phyloP scores from a whole-genome alignment of 2,113 vertebrate genomes.

The Petroica traversi region DNA sequence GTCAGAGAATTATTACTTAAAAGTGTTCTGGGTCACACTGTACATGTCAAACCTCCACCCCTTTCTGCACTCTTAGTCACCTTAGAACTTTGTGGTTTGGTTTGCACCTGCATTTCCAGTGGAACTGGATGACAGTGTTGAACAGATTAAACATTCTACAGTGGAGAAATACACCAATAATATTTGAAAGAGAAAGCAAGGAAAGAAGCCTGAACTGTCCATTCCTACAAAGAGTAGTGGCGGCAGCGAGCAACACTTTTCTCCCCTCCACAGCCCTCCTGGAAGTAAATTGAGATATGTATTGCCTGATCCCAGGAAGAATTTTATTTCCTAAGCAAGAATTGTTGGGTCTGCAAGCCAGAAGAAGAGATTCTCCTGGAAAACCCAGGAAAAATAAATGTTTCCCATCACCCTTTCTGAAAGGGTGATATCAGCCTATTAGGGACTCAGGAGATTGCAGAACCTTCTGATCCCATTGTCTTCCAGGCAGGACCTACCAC shows the following conservation, averaged over 20 bases:
- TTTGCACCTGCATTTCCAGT: background rate
- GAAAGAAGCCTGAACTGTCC: background rate
- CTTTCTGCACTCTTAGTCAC: background rate
- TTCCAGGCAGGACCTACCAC: background rate
- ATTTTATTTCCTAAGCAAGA: background rate
- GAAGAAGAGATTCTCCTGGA: background rate
- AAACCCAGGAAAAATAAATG: background rate
- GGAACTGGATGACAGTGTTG: background rate
- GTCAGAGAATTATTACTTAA: background rate
- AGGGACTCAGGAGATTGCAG: background rate
- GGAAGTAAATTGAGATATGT: background rate
- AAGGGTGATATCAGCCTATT: background rate
- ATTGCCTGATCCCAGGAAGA: background rate
- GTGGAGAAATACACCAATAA: background rate
- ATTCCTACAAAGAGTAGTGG: background rate
- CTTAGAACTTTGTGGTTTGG: background rate
- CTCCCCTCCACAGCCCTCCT: background rate
- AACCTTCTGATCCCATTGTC: background rate
- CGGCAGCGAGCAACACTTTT: background rate
- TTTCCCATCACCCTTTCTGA: background rate
- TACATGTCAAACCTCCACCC: background rate
- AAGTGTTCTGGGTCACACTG: slow-evolving; percentile 6
- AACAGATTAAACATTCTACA: background rate
- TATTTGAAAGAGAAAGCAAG: background rate
- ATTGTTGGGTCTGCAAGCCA: background rate